phyloP scores from a whole-genome alignment of 1,140 invertebrate genomes.

The Drosophila lini region DNA sequence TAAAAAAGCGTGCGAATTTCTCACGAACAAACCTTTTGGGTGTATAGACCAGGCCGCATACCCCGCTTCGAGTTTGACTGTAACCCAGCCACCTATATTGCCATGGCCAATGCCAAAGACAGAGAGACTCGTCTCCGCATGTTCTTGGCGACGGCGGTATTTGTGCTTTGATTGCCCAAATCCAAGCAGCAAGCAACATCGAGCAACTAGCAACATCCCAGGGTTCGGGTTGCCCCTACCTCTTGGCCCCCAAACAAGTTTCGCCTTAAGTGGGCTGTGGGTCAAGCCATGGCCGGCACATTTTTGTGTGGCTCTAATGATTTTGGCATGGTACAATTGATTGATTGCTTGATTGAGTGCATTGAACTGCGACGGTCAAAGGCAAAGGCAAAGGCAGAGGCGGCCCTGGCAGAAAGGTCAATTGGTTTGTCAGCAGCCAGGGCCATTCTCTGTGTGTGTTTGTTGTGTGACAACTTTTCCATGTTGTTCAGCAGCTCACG shows the following conservation, averaged over 20 bases:
- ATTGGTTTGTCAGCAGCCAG: slow-evolving; percentile 62
- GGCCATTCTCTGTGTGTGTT: slow-evolving; percentile 13
- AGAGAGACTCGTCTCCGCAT: slow-evolving; percentile 53
- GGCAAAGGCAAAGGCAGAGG: slow-evolving; percentile 2
- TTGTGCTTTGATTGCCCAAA: slow-evolving; percentile 81
- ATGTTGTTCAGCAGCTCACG: slow-evolving; percentile 65
- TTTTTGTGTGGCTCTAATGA: slow-evolving; percentile 76
- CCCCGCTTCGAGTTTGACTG: slow-evolving; percentile 22
- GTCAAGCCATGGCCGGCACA: slow-evolving; percentile 70
- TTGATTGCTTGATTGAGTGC: slow-evolving; percentile 78
- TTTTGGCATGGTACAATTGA: slow-evolving; percentile 78
- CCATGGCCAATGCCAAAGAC: slow-evolving; percentile 43
- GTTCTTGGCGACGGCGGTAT: slow-evolving; percentile 71
- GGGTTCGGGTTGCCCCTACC: neutral
- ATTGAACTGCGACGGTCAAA: slow-evolving; percentile 39
- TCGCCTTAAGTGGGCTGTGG: slow-evolving; percentile 77
- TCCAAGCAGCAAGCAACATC: slow-evolving; percentile 48
- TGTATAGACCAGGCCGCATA: slow-evolving; percentile 37
- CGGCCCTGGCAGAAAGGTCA: slow-evolving; percentile 61
- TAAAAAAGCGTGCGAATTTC: slow-evolving; percentile 82
- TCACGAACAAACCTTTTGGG: slow-evolving; percentile 70
- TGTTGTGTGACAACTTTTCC: slow-evolving; percentile 69
- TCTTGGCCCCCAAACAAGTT: slow-evolving; percentile 34
- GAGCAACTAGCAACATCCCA: slow-evolving; percentile 20
- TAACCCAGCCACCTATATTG: slow-evolving; percentile 63